Conservation (phyloP, 2,888 invertebrate species). For the Chrysomela aeneicollis region DNA sequence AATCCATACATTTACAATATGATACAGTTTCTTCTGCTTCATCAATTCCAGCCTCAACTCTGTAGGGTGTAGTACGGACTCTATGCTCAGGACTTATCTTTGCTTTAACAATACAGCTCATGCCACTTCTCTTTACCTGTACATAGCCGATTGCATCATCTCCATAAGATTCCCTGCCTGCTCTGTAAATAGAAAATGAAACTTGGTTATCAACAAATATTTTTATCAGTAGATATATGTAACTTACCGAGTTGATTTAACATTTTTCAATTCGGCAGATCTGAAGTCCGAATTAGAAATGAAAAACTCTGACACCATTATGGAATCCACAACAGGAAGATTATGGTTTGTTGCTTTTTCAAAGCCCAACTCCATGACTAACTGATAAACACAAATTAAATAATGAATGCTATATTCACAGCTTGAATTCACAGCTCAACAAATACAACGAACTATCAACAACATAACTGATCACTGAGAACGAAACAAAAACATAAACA, state of each 20-base stretch:
- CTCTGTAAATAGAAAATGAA: background rate
- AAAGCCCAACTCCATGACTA: background rate
- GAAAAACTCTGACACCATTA: background rate
- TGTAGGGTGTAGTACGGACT: background rate
- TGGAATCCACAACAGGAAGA: background rate
- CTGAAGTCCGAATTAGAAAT: background rate
- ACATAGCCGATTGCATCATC: background rate
- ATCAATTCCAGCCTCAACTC: background rate
- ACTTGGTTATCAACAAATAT: too few species aligned
- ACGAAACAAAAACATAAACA: too few species aligned
- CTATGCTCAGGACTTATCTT: background rate
- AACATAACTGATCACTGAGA: too few species aligned
- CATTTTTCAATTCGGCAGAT: background rate
- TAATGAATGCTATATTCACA: too few species aligned
- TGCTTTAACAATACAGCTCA: background rate
- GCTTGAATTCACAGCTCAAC: too few species aligned
- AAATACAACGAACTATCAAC: too few species aligned
- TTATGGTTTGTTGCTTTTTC: constrained; percentile 4
- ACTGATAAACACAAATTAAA: background rate
- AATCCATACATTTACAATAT: constrained; percentile 3
- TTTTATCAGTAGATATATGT: background rate
- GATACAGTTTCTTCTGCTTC: background rate
- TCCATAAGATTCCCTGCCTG: background rate
- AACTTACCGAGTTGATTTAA: background rate
- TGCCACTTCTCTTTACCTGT: background rate